Conservation (phyloP, 92 coral and sea anemone genomes). For the Anthopleura xanthogrammica region DNA sequence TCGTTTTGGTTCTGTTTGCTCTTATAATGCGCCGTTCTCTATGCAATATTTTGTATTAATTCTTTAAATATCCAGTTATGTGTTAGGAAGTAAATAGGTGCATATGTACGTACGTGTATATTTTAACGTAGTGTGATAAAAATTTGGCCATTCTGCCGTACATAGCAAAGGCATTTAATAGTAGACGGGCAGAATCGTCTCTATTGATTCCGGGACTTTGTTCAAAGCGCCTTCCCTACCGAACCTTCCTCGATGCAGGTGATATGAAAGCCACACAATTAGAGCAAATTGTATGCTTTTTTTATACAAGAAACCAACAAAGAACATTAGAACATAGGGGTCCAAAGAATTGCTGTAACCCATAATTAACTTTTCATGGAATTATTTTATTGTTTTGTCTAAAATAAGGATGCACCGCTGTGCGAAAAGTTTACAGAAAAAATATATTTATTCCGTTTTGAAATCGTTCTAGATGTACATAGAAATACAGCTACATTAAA, state of each 20-base stretch:
- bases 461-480: neutral
- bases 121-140: neutral
- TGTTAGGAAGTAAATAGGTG: too few species aligned
- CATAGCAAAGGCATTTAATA: neutral
- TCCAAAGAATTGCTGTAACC: neutral
- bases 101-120: too few species aligned
- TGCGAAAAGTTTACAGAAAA: neutral
- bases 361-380: conserved; percentile 1
- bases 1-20: too few species aligned
- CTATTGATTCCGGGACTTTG: neutral
- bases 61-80: too few species aligned
- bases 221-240: neutral
- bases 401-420: neutral
- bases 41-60: too few species aligned
- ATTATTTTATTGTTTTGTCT: neutral
- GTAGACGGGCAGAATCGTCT: neutral
- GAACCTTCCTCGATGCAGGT: neutral
- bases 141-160: neutral
- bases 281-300: neutral
- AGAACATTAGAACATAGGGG: neutral
- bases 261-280: neutral
- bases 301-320: neutral
- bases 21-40: too few species aligned
- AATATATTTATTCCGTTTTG: neutral
- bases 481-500: neutral